Conservation (phyloP, 2,888 invertebrate species). For the Toxonevra muliebris region DNA sequence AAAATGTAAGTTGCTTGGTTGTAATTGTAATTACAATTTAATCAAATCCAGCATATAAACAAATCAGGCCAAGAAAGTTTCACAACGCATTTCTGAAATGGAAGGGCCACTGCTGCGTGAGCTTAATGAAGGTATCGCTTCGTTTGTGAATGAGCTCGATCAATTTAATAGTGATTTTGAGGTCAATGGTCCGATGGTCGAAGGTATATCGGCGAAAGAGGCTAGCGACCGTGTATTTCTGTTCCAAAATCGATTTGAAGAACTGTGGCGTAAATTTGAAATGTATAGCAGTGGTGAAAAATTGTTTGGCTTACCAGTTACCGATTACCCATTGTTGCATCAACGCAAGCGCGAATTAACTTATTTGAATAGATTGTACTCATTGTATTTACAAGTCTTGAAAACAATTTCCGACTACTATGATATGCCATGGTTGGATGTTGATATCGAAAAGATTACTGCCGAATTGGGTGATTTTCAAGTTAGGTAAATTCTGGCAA, state of each 20-base stretch:
- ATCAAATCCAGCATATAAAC: neutral
- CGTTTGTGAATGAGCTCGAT: slow-evolving; percentile 73
- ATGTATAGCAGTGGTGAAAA: slow-evolving; percentile 86
- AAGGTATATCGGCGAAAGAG: slow-evolving; percentile 83
- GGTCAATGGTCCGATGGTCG: slow-evolving; percentile 82
- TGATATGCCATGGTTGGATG: slow-evolving; percentile 83
- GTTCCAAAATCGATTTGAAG: slow-evolving; percentile 84
- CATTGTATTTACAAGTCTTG: slow-evolving; percentile 81
- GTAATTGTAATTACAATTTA: too few species aligned
- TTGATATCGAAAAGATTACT: slow-evolving; percentile 84
- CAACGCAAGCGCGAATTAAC: slow-evolving; percentile 85
- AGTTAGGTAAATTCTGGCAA: slow-evolving; percentile 68
- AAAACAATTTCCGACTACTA: slow-evolving; percentile 87
- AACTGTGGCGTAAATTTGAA: slow-evolving; percentile 81
- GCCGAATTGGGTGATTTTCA: slow-evolving; percentile 85
- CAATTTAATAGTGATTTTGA: slow-evolving; percentile 79
- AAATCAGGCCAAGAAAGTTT: slow-evolving; percentile 53
- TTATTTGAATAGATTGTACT: slow-evolving; percentile 83
- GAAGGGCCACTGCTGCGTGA: slow-evolving; percentile 78
- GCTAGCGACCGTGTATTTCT: slow-evolving; percentile 82
- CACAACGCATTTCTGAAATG: slow-evolving; percentile 68
- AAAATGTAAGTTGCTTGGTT: slow-evolving; percentile 69
- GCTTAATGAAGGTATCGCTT: slow-evolving; percentile 74
- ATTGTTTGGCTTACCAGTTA: slow-evolving; percentile 83
- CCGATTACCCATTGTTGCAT: slow-evolving; percentile 83